phyloP scores from a whole-genome alignment of 2,797 vertebrate genomes.

The Pagetopsis macropterus region DNA sequence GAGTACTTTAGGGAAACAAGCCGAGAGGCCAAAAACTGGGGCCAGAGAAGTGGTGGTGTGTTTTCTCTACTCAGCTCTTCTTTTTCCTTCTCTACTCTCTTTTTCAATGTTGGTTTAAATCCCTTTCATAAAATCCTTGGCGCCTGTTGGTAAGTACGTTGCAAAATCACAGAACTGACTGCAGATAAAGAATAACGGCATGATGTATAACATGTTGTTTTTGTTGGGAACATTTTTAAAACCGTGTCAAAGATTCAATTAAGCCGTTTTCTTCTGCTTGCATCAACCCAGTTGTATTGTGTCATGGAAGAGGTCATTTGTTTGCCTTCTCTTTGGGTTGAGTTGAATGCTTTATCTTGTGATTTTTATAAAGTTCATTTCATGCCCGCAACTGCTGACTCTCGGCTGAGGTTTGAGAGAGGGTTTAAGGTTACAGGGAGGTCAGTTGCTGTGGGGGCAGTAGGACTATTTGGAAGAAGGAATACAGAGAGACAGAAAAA shows the following conservation, averaged over 20 bases:
- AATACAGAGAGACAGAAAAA: conserved; percentile 31
- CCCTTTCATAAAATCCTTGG: conserved; percentile 19
- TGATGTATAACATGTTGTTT: conserved; percentile 5
- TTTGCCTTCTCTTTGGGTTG: conserved; percentile 2
- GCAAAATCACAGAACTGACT: conserved; percentile 31
- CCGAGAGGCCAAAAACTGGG: conserved; percentile 51
- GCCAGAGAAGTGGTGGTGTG: conserved; percentile 66
- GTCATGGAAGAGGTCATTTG: neutral
- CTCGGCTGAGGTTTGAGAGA: conserved; percentile 33
- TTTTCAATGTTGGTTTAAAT: conserved; percentile 26
- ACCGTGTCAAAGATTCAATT: neutral
- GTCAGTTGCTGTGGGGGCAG: conserved; percentile 56
- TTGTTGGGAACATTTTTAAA: conserved; percentile 4
- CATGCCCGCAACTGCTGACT: conserved; percentile 30
- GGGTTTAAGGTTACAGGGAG: conserved; percentile 55
- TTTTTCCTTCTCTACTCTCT: conserved; percentile 5
- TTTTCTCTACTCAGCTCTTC: conserved; percentile 54
- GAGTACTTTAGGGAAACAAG: conserved; percentile 49
- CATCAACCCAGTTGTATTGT: neutral
- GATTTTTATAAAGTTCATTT: conserved; percentile 40
- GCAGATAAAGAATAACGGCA: conserved; percentile 15
- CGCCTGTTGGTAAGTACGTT: conserved; percentile 27
- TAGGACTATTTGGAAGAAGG: conserved; percentile 34
- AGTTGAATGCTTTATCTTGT: conserved; percentile 27
- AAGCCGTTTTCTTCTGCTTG: neutral